phyloP scores from a whole-genome alignment of 2,113 vertebrate species.

The Petrocephalus microphthalmus region DNA sequence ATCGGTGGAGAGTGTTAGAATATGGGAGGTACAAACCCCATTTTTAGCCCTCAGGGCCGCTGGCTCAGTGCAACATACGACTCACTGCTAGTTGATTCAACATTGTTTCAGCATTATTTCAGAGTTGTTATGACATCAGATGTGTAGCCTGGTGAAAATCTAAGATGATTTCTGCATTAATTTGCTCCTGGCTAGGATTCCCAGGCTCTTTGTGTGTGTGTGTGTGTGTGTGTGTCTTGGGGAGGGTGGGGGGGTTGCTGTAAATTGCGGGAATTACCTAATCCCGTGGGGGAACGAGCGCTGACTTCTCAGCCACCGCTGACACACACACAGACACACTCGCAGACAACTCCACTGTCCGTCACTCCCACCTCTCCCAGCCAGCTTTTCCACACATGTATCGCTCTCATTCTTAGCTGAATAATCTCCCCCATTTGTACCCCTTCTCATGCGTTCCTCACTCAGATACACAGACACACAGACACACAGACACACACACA shows the following conservation, averaged over 20 bases:
- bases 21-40: neutral
- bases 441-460: constrained; percentile 25
- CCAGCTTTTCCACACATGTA: neutral
- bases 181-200: constrained; percentile 46
- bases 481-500: constrained; percentile 24
- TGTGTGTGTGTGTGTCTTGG: constrained; percentile 43
- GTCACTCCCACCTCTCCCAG: constrained; percentile 56
- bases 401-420: constrained; percentile 43
- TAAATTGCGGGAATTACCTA: constrained; percentile 66
- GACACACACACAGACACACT: constrained; percentile 33
- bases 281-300: constrained; percentile 64
- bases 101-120: constrained; percentile 18
- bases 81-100: neutral
- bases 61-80: neutral
- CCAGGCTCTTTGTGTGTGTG: constrained; percentile 27
- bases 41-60: neutral
- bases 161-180: constrained; percentile 35
- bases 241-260: constrained; percentile 44
- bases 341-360: constrained; percentile 38
- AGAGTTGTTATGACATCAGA: constrained; percentile 19
- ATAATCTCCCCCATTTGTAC: constrained; percentile 38
- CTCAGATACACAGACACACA: constrained; percentile 32
- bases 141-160: constrained; percentile 14
- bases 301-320: constrained; percentile 53
- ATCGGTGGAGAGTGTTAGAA: neutral